Percentiles rank a stretch among this genome's conserved stretches.
Conservation (phyloP, 2,797 vertebrate genomes). For the Amniataba percoides region DNA sequence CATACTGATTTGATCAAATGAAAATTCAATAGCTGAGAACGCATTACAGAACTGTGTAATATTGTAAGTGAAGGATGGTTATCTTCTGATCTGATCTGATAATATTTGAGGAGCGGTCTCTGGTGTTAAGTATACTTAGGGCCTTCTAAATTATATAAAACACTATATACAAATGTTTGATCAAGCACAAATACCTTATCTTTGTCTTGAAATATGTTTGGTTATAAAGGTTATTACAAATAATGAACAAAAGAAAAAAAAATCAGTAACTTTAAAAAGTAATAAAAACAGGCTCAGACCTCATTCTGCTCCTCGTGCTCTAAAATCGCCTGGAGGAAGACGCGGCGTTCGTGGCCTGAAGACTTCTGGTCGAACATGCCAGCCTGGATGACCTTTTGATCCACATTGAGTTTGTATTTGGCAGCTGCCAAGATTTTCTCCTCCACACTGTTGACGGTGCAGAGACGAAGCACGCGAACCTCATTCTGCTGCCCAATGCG, state of each 20-base stretch:
- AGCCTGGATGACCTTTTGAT: slow-evolving; percentile 98
- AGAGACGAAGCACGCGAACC: slow-evolving; percentile 94
- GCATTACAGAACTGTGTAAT: neutral
- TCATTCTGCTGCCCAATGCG: slow-evolving; percentile 98
- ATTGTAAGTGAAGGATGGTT: neutral
- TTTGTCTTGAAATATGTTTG: neutral
- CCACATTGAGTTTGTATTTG: slow-evolving; percentile 98
- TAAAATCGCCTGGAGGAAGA: slow-evolving; percentile 94
- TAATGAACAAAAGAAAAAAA: neutral
- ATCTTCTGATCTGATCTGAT: slow-evolving; percentile 10
- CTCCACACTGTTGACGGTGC: slow-evolving; percentile 97
- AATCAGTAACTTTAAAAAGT: no score
- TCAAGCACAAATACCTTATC: neutral
- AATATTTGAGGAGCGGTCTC: neutral
- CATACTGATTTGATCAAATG: no score
- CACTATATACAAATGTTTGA: neutral
- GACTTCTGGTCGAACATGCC: slow-evolving; percentile 99
- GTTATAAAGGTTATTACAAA: no score
- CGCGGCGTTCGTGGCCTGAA: slow-evolving; percentile 94
- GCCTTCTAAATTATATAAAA: neutral
- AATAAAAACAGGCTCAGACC: slow-evolving; percentile 40
- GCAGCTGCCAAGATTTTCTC: slow-evolving; percentile 97
- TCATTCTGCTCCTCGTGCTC: slow-evolving; percentile 97
- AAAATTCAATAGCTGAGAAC: no score
- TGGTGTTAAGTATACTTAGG: neutral